These are phyloP conservation scores for Podilymbus podiceps DNA, from an alignment of 2,113 vertebrate genomes.

Conservation along the genomic window DNA sequence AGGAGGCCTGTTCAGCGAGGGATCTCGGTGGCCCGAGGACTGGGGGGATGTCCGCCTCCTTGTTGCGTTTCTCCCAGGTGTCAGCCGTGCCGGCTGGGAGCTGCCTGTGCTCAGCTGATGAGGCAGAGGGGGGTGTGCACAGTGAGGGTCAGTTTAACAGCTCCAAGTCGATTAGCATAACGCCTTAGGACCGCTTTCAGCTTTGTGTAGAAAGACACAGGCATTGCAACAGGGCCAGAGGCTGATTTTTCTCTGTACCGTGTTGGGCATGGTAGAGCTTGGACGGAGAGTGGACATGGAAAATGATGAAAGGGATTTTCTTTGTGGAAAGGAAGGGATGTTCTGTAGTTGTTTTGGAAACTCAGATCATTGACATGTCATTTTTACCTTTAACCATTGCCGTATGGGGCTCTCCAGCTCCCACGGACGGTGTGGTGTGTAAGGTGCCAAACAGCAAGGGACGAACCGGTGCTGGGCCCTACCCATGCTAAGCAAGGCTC, in stretches of 20 bases:
- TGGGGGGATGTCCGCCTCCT: neutral
- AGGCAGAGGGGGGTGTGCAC: neutral
- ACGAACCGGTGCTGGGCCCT: neutral
- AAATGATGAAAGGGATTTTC: neutral
- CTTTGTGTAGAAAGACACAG: neutral
- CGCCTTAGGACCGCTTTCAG: neutral
- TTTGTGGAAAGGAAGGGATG: neutral
- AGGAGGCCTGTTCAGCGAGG: neutral
- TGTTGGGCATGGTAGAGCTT: neutral
- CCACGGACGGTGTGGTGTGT: neutral
- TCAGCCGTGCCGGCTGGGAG: neutral
- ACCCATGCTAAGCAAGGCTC: too few relatives aligned
- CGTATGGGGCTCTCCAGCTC: neutral
- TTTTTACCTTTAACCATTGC: neutral
- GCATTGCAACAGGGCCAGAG: neutral
- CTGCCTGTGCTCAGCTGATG: neutral
- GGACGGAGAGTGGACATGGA: neutral
- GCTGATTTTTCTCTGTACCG: neutral
- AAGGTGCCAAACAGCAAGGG: neutral
- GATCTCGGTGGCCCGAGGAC: neutral
- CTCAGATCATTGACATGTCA: neutral
- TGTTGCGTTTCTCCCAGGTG: neutral
- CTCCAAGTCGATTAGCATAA: neutral
- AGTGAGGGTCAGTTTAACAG: neutral
- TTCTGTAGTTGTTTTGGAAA: neutral